Evolutionary conservation across 2,888 invertebrate species (phyloP), one percentile per base, ranked within the genome.

Genomic region (Drosophila greeni): DNA sequence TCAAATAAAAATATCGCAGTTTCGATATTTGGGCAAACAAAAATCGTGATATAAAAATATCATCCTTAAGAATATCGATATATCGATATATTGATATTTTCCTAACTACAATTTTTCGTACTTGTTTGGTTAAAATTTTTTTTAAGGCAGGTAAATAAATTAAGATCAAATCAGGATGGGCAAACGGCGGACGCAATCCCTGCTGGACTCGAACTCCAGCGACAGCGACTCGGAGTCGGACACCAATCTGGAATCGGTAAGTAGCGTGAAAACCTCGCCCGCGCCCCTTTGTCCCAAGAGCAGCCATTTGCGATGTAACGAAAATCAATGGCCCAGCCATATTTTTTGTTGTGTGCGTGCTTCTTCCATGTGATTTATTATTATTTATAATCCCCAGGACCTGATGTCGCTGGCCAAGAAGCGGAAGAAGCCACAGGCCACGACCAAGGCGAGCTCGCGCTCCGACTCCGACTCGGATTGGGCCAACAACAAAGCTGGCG

Each of bases 211-310:
- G 23, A 95, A 95, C 88, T 94, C 94, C 62, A 95, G 94, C 88
- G 94, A 94, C 88, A 94, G 93, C 80, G 94, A 94, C 88, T 94
- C 93, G 82, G 94, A 92, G 57, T 91, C 91, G 72, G 92, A 92
- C 74, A 94, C 95, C 54, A 95, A 96, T 90, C 90, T 95, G 85
- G 95, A 95, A 89, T 94, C 94, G 82, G 95, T 95, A 91, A 93
- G 94, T 91, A 60, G 16, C 4, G 9, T 36, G 2, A 16, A 47
- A 36, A 4, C 31, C 6, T 20, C n/a, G 39, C 24, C 55, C 33
- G 24, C 56, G 64, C 54, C 31, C 49, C 56, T 39, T 49, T 64
- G 45, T 64, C 54, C 20, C 16, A 18, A 33, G 16, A 45, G 45
- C 23, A 31, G 48, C 59, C 45, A 56, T 55, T 60, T 47, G 47